phyloP scores from a whole-genome alignment of 2,797 vertebrate species.

The Alfaro cultratus region DNA sequence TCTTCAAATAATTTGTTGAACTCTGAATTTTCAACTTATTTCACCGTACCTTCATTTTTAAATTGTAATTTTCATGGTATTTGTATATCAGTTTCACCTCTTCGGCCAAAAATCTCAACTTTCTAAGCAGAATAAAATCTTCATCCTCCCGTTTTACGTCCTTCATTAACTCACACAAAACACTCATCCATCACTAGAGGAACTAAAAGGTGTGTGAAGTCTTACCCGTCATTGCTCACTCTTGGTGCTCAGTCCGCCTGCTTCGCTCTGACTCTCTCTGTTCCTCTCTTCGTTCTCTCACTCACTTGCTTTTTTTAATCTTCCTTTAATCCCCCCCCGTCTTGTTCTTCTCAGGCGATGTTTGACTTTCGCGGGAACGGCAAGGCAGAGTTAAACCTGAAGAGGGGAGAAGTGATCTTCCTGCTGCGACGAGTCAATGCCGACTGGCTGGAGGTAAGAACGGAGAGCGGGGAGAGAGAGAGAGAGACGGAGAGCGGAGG shows the following conservation, averaged over 20 bases:
- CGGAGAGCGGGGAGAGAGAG: conserved; percentile 25
- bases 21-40: too few species aligned
- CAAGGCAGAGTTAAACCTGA: conserved; percentile 90
- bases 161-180: background rate
- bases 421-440: conserved; percentile 91
- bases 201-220: conserved; percentile 24
- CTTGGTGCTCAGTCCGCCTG: conserved; percentile 43
- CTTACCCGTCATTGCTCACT: conserved; percentile 69
- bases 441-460: conserved; percentile 94
- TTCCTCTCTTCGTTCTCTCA: conserved; percentile 44
- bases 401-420: conserved; percentile 92
- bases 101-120: background rate
- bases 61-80: background rate
- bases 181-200: background rate
- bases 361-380: conserved; percentile 91
- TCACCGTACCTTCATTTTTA: background rate
- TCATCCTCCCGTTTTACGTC: background rate
- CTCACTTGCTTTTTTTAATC: conserved; percentile 30
- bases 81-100: background rate
- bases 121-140: background rate
- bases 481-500: conserved; percentile 3
- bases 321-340: background rate
- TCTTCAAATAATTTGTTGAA: background rate
- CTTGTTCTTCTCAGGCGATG: conserved; percentile 81
- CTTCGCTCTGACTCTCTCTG: conserved; percentile 30